A percentile compares a stretch with the other conserved stretches of the same genome.
These are phyloP conservation scores for Ceraclea dissimilis DNA, from an alignment of 2,888 invertebrate genomes.

Conservation along the genomic window DNA sequence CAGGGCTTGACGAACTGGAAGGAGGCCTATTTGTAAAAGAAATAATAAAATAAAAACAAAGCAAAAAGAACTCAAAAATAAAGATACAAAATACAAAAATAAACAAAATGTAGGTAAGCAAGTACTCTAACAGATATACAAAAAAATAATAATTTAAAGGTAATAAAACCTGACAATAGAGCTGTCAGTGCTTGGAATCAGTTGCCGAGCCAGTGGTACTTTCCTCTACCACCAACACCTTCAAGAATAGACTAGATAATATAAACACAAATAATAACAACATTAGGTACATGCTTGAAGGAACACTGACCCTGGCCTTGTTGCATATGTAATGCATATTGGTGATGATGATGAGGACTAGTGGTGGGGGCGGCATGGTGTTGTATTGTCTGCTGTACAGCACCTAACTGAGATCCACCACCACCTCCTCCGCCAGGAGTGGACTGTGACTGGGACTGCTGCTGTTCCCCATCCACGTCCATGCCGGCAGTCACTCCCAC, in stretches of 20 bases:
- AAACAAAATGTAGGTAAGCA: not conserved
- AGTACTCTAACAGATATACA: too few species aligned
- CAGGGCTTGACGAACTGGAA: constrained; percentile 32
- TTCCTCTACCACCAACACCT: too few species aligned
- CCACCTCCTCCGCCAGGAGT: constrained; percentile 41
- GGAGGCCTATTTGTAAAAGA: constrained; percentile 20
- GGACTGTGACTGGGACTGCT: constrained; percentile 56
- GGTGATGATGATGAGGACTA: constrained; percentile 27
- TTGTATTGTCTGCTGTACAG: constrained; percentile 40
- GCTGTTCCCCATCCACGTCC: constrained; percentile 42
- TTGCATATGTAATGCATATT: constrained; percentile 45
- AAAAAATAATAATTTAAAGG: too few species aligned
- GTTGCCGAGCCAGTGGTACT: too few species aligned
- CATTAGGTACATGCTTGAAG: too few species aligned
- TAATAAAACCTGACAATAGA: too few species aligned
- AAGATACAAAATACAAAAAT: not conserved
- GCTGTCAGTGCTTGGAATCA: too few species aligned
- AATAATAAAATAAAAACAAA: not conserved
- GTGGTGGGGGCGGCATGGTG: constrained; percentile 29
- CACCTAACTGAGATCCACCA: constrained; percentile 46
- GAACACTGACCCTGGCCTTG: constrained; percentile 27
- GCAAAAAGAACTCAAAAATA: not conserved
- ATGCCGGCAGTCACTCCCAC: constrained; percentile 39
- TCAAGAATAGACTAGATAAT: too few species aligned
- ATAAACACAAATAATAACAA: too few species aligned